A percentile compares a stretch with the other conserved stretches of the same genome.
phyloP scores from a whole-genome alignment of 2,888 invertebrate species.

The Bellardia bayeri region DNA sequence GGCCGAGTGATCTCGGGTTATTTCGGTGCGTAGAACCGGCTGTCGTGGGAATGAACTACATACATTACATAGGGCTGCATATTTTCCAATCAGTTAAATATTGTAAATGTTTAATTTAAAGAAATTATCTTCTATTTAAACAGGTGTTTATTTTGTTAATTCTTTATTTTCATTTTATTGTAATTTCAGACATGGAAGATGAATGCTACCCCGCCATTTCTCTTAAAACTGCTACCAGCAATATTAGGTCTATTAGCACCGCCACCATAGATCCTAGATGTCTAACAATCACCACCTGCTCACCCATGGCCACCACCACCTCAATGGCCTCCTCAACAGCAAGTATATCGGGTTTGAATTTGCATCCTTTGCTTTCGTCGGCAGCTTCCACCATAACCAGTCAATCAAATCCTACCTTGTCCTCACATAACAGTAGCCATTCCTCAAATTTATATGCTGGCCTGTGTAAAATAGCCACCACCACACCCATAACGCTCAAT shows the following conservation, averaged over 20 bases:
- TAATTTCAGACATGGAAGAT: conserved; percentile 92
- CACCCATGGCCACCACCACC: conserved; percentile 72
- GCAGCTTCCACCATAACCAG: conserved; percentile 68
- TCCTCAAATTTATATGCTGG: conserved; percentile 73
- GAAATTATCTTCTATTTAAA: conserved; percentile 10
- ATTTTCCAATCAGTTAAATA: conserved; percentile 3
- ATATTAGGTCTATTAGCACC: conserved; percentile 77
- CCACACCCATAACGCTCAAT: conserved; percentile 75
- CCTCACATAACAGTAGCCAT: conserved; percentile 63
- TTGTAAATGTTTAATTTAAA: background rate
- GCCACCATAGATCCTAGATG: conserved; percentile 80
- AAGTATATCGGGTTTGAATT: conserved; percentile 52
- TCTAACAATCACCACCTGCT: conserved; percentile 76
- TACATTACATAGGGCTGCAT: background rate
- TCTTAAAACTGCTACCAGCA: conserved; percentile 86
- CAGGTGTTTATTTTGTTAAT: conserved; percentile 11
- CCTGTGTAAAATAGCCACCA: conserved; percentile 74
- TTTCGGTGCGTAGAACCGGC: too few species aligned
- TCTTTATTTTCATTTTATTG: too few species aligned
- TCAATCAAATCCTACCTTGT: conserved; percentile 67
- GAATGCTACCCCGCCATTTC: conserved; percentile 94
- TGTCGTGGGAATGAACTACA: too few species aligned
- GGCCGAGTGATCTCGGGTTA: too few species aligned
- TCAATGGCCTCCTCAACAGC: conserved; percentile 58
- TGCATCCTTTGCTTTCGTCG: conserved; percentile 69